Evolutionary conservation across 2,888 invertebrate species (phyloP).

Genomic region (Drosophila rellima): DNA sequence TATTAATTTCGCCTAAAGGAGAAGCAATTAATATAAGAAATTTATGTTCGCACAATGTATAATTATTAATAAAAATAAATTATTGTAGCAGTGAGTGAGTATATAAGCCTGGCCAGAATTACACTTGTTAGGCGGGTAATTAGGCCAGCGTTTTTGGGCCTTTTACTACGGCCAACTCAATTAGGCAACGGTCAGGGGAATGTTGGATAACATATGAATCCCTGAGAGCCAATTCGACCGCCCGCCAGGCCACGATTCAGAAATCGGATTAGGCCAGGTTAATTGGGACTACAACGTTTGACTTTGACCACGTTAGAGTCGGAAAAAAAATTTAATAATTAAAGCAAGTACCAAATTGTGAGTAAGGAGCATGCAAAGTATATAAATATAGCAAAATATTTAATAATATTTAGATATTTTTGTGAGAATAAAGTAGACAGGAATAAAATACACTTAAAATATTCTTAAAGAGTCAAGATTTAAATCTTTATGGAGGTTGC

Average conservation of each 20-base stretch:
- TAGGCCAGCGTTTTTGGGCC: slow-evolving; percentile 33
- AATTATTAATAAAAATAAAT: slow-evolving; percentile 66
- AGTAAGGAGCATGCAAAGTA: not conserved
- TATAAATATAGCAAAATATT: not conserved
- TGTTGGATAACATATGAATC: slow-evolving; percentile 8
- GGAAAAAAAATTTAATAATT: not conserved
- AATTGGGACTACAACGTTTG: not conserved
- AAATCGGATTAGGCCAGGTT: slow-evolving; percentile 10
- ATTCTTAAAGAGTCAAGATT: too few relatives aligned
- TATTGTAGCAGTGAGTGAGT: slow-evolving; percentile 26
- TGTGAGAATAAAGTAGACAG: too few relatives aligned
- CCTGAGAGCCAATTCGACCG: not conserved
- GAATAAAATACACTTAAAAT: too few relatives aligned
- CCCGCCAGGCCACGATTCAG: not conserved
- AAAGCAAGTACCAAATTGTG: not conserved
- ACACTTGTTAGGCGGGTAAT: slow-evolving; percentile 44
- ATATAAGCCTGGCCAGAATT: slow-evolving; percentile 42
- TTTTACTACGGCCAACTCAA: slow-evolving; percentile 21
- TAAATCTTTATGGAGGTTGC: too few relatives aligned
- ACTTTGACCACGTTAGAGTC: not conserved
- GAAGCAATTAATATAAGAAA: slow-evolving; percentile 26
- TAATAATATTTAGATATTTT: too few relatives aligned
- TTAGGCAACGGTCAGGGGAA: slow-evolving; percentile 16
- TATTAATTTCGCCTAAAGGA: slow-evolving; percentile 31
- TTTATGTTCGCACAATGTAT: slow-evolving; percentile 41